These are phyloP conservation scores for Clarias macrocephalus DNA, from an alignment of 2,113 vertebrate genomes.

Conservation along the genomic window DNA sequence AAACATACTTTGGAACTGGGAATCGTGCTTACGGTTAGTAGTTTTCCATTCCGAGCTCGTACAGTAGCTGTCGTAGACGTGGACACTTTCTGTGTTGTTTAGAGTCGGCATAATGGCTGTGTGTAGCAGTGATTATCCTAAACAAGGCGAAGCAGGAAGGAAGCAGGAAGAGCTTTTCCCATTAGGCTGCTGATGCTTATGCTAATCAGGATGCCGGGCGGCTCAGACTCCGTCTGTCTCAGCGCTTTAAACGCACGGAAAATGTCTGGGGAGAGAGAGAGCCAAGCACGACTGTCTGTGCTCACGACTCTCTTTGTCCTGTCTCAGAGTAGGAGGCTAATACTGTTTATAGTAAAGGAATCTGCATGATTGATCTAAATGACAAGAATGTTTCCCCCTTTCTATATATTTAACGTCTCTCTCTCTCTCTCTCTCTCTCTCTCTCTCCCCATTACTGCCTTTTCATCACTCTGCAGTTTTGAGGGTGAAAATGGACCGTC, in stretches of 20 bases:
- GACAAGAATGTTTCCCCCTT: background rate
- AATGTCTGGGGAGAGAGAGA: constrained; percentile 7
- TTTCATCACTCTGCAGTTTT: constrained; percentile 69
- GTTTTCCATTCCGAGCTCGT: background rate
- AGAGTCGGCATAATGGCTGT: constrained; percentile 25
- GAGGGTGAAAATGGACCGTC: constrained; percentile 91
- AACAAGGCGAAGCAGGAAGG: constrained; percentile 16
- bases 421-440: background rate
- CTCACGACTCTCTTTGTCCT: constrained; percentile 34
- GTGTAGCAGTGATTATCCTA: constrained; percentile 26
- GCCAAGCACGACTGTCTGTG: constrained; percentile 39
- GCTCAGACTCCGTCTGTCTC: constrained; percentile 25
- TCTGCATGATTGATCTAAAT: constrained; percentile 14
- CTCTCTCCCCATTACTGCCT: background rate
- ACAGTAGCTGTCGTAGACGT: background rate
- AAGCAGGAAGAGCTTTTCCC: constrained; percentile 25
- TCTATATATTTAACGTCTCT: constrained; percentile 16
- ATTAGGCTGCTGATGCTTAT: constrained; percentile 46
- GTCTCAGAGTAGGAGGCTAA: constrained; percentile 9
- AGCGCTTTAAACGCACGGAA: constrained; percentile 25
- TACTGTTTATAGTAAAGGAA: constrained; percentile 19
- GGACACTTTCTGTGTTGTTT: constrained; percentile 24
- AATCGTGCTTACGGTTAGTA: background rate
- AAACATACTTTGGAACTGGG: constrained; percentile 18
- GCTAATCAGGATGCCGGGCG: constrained; percentile 33